These are phyloP conservation scores for Drosophila ohnishii DNA, from an alignment of 1,140 invertebrate genomes.

Conservation along the genomic window DNA sequence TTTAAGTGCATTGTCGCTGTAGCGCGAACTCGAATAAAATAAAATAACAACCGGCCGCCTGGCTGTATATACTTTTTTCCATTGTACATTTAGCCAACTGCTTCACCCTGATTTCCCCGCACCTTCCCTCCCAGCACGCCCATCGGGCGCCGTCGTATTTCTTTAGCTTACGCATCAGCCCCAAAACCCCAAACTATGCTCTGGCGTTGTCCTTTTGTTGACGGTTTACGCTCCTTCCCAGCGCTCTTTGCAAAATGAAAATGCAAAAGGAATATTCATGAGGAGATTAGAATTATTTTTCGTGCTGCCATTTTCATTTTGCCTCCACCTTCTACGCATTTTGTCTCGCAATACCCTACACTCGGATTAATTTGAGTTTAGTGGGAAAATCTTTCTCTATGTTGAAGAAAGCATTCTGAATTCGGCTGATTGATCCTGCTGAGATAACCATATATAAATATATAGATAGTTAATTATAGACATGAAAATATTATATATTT, in stretches of 20 bases:
- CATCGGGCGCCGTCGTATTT: slow-evolving; percentile 69
- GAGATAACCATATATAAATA: not conserved
- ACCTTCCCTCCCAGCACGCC: slow-evolving; percentile 9
- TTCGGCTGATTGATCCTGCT: no score
- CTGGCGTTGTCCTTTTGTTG: slow-evolving; percentile 51
- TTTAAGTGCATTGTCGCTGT: slow-evolving; percentile 14
- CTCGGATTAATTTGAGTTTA: not conserved
- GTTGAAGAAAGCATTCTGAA: not conserved
- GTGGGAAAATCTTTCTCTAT: not conserved
- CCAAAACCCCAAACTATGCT: not conserved
- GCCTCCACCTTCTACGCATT: slow-evolving; percentile 54
- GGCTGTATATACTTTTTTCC: slow-evolving; percentile 56
- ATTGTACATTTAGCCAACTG: slow-evolving; percentile 62
- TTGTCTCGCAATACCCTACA: slow-evolving; percentile 50
- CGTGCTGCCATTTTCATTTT: slow-evolving; percentile 80
- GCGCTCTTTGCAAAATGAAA: slow-evolving; percentile 77
- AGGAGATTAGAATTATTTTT: slow-evolving; percentile 83
- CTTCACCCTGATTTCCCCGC: slow-evolving; percentile 45
- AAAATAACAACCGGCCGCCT: slow-evolving; percentile 66
- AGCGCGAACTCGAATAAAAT: slow-evolving; percentile 58
- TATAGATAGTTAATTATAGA: no score
- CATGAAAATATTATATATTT: not conserved
- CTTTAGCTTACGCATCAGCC: slow-evolving; percentile 61
- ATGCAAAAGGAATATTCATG: slow-evolving; percentile 83
- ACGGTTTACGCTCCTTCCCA: slow-evolving; percentile 57